These are phyloP conservation scores for Salvelinus fontinalis DNA, from an alignment of 2,113 vertebrate genomes.

Conservation along the genomic window DNA sequence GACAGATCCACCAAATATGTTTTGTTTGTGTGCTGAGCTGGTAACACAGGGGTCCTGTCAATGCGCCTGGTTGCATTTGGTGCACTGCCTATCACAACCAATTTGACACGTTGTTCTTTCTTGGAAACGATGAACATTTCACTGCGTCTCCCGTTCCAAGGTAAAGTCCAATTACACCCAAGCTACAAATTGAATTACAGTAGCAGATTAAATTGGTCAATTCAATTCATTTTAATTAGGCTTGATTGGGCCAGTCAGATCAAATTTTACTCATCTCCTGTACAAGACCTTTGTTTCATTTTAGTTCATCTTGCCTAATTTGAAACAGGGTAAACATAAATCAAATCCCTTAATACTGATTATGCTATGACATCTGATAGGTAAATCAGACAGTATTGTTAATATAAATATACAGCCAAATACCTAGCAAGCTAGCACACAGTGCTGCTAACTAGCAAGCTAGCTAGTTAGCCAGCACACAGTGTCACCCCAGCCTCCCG, in stretches of 20 bases:
- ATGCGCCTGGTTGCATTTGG: constrained; percentile 51
- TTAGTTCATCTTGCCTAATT: constrained; percentile 27
- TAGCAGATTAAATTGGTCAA: constrained; percentile 68
- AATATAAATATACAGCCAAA: not conserved
- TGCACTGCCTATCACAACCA: constrained; percentile 45
- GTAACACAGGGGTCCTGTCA: constrained; percentile 31
- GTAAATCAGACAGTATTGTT: not conserved
- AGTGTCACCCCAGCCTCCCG: too few species aligned
- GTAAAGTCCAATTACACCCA: constrained; percentile 63
- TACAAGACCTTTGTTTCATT: constrained; percentile 52
- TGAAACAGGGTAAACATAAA: constrained; percentile 27
- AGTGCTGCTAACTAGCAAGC: too few species aligned
- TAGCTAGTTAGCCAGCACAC: too few species aligned
- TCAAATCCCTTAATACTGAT: not conserved
- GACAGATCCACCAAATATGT: constrained; percentile 26
- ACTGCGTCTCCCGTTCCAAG: constrained; percentile 64
- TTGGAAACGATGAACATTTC: constrained; percentile 62
- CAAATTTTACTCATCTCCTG: constrained; percentile 68
- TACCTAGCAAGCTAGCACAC: not conserved
- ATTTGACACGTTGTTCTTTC: constrained; percentile 59
- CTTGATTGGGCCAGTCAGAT: constrained; percentile 62
- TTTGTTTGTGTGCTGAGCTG: constrained; percentile 38
- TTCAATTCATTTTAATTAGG: constrained; percentile 72
- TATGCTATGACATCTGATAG: constrained; percentile 11
- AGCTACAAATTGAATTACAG: constrained; percentile 70